phyloP scores from a whole-genome alignment of 2,113 vertebrate genomes.

The Myotis davidii region DNA sequence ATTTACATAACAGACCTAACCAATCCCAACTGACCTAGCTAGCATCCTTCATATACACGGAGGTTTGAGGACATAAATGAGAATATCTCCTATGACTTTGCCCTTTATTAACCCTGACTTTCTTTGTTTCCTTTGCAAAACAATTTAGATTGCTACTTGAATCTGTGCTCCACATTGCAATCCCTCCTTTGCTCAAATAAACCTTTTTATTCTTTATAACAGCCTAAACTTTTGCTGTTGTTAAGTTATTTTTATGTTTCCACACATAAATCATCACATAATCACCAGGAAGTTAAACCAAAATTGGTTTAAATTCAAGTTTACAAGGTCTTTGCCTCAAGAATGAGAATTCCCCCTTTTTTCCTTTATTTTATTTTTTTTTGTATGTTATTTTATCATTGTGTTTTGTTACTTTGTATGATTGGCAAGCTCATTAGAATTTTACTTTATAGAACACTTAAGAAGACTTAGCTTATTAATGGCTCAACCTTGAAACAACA shows the following conservation, averaged over 20 bases:
- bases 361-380: not conserved
- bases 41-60: not conserved
- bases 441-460: constrained; percentile 48
- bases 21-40: not conserved
- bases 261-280: not conserved
- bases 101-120: not conserved
- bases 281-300: constrained; percentile 22
- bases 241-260: not conserved
- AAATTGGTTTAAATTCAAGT: not conserved
- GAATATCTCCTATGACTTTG: not conserved
- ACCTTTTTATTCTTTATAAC: not conserved
- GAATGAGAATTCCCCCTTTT: not conserved
- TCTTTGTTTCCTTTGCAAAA: not conserved
- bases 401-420: not conserved
- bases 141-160: not conserved
- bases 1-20: not conserved
- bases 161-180: not conserved
- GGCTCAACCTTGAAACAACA: not conserved
- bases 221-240: not conserved
- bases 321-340: not conserved
- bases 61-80: not conserved
- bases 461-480: constrained; percentile 31
- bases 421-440: constrained; percentile 41
- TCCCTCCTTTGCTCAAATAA: not conserved
- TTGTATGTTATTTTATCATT: constrained; percentile 19